Conservation (phyloP, 2,113 vertebrate genomes). For the Pseudorectes ferrugineus region DNA sequence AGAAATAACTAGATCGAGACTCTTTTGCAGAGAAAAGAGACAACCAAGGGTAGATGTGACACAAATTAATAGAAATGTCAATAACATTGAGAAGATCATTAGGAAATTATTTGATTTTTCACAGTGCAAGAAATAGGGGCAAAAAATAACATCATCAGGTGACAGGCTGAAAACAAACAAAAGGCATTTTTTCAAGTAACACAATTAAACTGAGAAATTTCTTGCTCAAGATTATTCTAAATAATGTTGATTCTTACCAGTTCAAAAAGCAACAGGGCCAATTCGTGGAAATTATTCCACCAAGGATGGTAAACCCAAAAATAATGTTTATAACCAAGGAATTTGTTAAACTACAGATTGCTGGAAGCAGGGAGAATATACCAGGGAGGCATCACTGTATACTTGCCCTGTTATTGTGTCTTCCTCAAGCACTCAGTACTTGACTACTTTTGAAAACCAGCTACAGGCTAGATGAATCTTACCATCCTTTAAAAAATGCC, state of each 20-base stretch:
- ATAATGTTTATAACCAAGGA: background rate
- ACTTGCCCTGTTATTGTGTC: background rate
- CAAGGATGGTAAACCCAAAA: background rate
- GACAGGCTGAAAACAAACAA: background rate
- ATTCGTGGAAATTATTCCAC: background rate
- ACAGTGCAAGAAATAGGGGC: background rate
- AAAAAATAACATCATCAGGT: background rate
- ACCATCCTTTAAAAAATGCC: background rate
- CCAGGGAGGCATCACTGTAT: background rate
- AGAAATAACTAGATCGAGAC: background rate
- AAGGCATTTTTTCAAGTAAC: background rate
- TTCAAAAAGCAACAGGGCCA: background rate
- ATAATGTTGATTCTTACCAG: background rate
- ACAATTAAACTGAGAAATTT: background rate
- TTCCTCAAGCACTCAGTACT: background rate
- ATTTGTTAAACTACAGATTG: background rate
- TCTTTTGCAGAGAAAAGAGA: background rate
- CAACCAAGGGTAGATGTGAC: background rate
- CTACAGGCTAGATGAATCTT: background rate
- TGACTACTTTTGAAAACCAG: background rate
- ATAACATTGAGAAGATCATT: background rate
- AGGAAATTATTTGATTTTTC: background rate
- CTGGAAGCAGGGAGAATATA: background rate
- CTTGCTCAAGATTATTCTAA: background rate
- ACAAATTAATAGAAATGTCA: background rate